Conservation (phyloP, 1,140 invertebrate species). For the Panonychus citri region DNA sequence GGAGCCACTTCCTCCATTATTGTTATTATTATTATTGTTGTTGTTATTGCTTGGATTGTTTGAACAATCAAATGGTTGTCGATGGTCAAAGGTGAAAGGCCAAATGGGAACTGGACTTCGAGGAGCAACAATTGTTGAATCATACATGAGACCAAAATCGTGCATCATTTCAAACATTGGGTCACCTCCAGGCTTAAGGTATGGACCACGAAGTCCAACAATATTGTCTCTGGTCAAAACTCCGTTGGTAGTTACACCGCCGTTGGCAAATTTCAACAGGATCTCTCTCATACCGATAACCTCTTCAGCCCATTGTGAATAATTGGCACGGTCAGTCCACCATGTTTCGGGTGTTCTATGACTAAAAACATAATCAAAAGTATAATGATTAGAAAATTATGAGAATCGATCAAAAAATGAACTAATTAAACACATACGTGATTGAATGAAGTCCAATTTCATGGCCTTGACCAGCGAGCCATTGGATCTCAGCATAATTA, state of each 20-base stretch:
- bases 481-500: constrained; percentile 28
- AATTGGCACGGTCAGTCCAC: constrained; percentile 12
- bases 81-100: constrained; percentile 75
- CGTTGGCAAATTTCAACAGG: constrained; percentile 5
- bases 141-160: constrained; percentile 74
- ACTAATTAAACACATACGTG: constrained; percentile 17
- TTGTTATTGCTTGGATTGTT: neutral
- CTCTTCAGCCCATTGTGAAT: constrained; percentile 10
- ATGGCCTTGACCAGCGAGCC: constrained; percentile 27
- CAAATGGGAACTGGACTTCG: constrained; percentile 59
- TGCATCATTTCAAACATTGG: constrained; percentile 16
- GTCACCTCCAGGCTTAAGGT: constrained; percentile 17
- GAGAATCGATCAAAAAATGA: neutral
- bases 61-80: constrained; percentile 9
- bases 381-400: neutral
- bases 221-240: constrained; percentile 8
- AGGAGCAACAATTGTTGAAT: constrained; percentile 65
- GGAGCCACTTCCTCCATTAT: neutral
- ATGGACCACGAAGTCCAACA: constrained; percentile 21
- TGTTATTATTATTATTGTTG: too few relatives aligned
- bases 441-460: constrained; percentile 31
- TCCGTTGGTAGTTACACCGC: neutral
- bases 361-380: neutral
- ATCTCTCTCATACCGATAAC: constrained; percentile 12
- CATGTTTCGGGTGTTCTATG: constrained; percentile 11